phyloP scores from a whole-genome alignment of 1,140 invertebrate species.

The Gryllus bimaculatus region DNA sequence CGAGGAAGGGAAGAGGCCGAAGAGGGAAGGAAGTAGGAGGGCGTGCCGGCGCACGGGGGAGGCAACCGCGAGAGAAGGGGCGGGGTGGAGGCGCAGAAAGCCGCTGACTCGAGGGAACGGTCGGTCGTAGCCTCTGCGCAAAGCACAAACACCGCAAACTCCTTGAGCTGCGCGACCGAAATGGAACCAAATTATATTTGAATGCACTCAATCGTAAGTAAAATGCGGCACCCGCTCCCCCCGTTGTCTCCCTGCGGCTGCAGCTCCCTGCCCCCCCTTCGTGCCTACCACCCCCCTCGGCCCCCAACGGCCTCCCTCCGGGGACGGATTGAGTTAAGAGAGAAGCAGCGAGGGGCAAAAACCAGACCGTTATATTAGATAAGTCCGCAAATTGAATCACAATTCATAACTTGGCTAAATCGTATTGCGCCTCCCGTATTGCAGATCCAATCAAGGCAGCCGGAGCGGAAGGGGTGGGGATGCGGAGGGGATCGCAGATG shows the following conservation, averaged over 20 bases:
- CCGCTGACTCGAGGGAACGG: not conserved
- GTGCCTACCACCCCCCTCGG: too few species aligned
- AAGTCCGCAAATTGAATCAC: constrained; percentile 1
- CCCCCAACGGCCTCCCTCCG: not conserved
- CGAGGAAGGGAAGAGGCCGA: not conserved
- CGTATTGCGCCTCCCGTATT: not conserved
- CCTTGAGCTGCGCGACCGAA: not conserved
- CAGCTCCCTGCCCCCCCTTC: not conserved
- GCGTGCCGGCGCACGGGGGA: not conserved
- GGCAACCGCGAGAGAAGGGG: not conserved
- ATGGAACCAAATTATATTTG: constrained; percentile 5
- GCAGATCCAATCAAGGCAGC: not conserved
- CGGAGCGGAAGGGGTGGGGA: not conserved
- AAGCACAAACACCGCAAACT: not conserved
- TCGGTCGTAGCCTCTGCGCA: not conserved
- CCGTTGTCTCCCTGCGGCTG: not conserved
- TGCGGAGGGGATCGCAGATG: too few species aligned
- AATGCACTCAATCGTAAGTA: not conserved
- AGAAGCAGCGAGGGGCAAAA: not conserved
- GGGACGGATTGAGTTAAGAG: not conserved
- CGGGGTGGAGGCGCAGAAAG: not conserved
- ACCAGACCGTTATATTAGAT: not conserved
- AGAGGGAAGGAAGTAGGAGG: not conserved
- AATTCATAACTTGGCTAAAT: not conserved
- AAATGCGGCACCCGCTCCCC: not conserved